Percentiles rank a stretch among this genome's conserved stretches.
These are phyloP conservation scores for Syngnathus acus DNA, from an alignment of 2,797 vertebrate species.

Conservation along the genomic window DNA sequence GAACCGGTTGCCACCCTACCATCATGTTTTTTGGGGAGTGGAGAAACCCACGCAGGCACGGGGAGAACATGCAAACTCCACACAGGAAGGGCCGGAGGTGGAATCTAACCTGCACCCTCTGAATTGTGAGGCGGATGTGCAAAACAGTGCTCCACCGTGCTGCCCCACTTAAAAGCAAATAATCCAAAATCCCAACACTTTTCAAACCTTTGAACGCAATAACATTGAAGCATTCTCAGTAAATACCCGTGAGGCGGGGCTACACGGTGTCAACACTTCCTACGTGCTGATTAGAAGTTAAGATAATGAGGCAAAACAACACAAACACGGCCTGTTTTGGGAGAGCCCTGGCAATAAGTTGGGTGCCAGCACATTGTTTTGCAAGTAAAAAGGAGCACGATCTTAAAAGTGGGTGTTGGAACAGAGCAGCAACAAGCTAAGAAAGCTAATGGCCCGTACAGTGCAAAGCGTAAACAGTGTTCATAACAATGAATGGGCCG, in stretches of 20 bases:
- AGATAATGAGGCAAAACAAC: slow-evolving; percentile 19
- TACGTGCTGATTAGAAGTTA: slow-evolving; percentile 21
- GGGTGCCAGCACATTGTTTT: slow-evolving; percentile 5
- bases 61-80: too few relatives aligned
- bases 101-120: too few relatives aligned
- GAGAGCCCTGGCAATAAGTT: slow-evolving; percentile 2
- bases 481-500: slow-evolving; percentile 54
- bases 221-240: neutral
- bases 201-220: neutral
- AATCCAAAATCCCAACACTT: neutral
- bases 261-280: slow-evolving; percentile 5
- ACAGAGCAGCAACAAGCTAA: slow-evolving; percentile 25
- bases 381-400: slow-evolving; percentile 26
- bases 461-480: slow-evolving; percentile 42
- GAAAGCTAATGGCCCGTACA: slow-evolving; percentile 12
- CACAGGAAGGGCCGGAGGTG: too few relatives aligned
- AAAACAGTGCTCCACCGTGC: too few relatives aligned
- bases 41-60: too few relatives aligned
- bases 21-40: too few relatives aligned
- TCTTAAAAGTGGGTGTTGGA: slow-evolving; percentile 9
- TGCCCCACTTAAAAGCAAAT: neutral
- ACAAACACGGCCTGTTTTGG: slow-evolving; percentile 8
- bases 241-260: neutral
- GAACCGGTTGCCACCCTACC: too few relatives aligned
- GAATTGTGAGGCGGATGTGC: too few relatives aligned